Percentiles rank a stretch among this genome's conserved stretches.
These are phyloP conservation scores for Malacosoma neustria DNA, from an alignment of 2,888 invertebrate species.

Conservation along the genomic window DNA sequence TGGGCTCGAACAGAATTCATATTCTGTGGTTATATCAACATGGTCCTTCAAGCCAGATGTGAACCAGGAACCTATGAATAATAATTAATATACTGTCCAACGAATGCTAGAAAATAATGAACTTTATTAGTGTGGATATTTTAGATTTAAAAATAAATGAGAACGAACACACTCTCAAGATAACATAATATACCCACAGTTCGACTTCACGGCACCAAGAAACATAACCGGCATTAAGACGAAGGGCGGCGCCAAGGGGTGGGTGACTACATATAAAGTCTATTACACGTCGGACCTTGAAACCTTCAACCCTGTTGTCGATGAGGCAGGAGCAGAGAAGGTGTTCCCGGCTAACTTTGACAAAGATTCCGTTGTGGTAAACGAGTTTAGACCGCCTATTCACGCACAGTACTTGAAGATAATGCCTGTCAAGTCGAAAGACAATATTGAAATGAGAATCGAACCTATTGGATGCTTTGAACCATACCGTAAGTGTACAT, in stretches of 20 bases:
- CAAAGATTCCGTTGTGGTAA: conserved; percentile 70
- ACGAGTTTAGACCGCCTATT: conserved; percentile 83
- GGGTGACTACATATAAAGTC: conserved; percentile 84
- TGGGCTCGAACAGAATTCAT: no score
- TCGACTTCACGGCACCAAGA: conserved; percentile 84
- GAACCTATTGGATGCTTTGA: conserved; percentile 87
- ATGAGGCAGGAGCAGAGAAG: conserved; percentile 65
- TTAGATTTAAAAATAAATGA: no score
- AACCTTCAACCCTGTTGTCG: conserved; percentile 81
- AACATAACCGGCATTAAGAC: conserved; percentile 86
- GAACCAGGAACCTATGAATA: no score
- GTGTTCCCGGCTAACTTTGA: conserved; percentile 85
- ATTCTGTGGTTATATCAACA: no score
- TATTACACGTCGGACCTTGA: conserved; percentile 82
- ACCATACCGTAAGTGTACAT: conserved; percentile 78
- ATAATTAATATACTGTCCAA: no score
- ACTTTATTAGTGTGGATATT: no score
- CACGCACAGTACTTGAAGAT: conserved; percentile 82
- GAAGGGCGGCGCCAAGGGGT: conserved; percentile 80
- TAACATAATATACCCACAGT: conserved; percentile 48
- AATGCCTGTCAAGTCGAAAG: conserved; percentile 82
- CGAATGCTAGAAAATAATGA: no score
- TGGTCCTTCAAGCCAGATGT: no score
- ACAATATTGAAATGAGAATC: conserved; percentile 81
- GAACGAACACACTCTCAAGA: no score